Conservation (phyloP, 2,888 invertebrate genomes). For the Chaetoderma sp. region DNA sequence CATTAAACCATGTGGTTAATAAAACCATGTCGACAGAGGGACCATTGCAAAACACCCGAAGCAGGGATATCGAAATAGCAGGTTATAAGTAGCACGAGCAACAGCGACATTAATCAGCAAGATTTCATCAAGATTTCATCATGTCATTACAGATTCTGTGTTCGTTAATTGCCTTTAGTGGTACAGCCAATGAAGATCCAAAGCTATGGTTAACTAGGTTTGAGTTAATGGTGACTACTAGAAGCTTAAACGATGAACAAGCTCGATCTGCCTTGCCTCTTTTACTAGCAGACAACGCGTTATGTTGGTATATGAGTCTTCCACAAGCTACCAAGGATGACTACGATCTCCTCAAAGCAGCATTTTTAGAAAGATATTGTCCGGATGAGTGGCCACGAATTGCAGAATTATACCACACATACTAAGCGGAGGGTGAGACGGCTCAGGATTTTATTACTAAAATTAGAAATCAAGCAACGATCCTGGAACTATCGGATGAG, state of each 20-base stretch:
- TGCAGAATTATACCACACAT: neutral
- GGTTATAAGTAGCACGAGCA: no score
- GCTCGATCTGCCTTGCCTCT: no score
- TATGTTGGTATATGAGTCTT: neutral
- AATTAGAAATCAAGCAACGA: neutral
- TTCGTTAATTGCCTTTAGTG: neutral
- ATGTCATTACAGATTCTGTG: no score
- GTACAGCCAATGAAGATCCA: neutral
- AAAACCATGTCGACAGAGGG: no score
- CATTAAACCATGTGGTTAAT: no score
- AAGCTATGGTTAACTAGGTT: neutral
- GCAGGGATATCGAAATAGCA: no score
- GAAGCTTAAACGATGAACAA: neutral
- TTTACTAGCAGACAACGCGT: neutral
- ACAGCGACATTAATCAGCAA: no score
- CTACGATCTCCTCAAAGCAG: neutral
- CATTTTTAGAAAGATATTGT: neutral
- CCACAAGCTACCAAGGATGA: neutral
- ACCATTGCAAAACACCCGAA: no score
- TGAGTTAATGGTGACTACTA: neutral
- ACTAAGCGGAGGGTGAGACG: neutral
- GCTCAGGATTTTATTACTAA: neutral
- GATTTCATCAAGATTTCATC: no score
- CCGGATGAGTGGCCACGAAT: conserved; percentile 2
- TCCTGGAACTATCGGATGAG: neutral